A percentile compares a stretch with the other conserved stretches of the same genome.
Evolutionary conservation across 2,888 invertebrate species (phyloP).

Genomic region (Liopterus haemorrhoidalis): DNA sequence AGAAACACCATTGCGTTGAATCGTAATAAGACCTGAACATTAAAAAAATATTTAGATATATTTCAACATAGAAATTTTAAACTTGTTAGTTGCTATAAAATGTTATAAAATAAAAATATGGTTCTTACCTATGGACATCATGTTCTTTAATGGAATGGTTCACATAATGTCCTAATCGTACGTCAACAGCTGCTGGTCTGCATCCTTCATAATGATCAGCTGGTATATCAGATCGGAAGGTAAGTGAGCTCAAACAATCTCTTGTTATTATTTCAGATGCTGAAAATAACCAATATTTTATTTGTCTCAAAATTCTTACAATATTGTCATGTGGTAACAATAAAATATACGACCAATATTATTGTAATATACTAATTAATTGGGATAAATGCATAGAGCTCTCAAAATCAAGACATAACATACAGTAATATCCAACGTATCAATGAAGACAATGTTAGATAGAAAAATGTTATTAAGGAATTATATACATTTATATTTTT

Average conservation of each 20-base stretch:
- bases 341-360: no score
- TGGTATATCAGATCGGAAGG: constrained; percentile 78
- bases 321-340: constrained; percentile 3
- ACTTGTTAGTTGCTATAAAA: constrained; percentile 6
- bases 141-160: constrained; percentile 80
- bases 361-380: no score
- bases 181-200: constrained; percentile 70
- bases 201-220: constrained; percentile 91
- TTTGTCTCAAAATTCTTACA: constrained; percentile 6
- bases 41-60: constrained; percentile 21
- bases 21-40: constrained; percentile 70
- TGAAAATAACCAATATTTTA: constrained; percentile 42
- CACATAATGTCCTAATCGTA: constrained; percentile 76
- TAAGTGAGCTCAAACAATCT: constrained; percentile 75
- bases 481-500: constrained; percentile 14
- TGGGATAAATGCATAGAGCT: constrained; percentile 10
- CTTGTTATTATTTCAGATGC: constrained; percentile 75
- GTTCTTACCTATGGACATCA: constrained; percentile 66
- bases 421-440: neutral
- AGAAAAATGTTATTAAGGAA: constrained; percentile 7
- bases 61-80: constrained; percentile 3
- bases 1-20: constrained; percentile 81
- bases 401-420: neutral
- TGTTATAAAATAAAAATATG: constrained; percentile 10
- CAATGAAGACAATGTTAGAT: neutral